phyloP scores from a whole-genome alignment of 2,888 invertebrate genomes.

The Terebella lapidaria region DNA sequence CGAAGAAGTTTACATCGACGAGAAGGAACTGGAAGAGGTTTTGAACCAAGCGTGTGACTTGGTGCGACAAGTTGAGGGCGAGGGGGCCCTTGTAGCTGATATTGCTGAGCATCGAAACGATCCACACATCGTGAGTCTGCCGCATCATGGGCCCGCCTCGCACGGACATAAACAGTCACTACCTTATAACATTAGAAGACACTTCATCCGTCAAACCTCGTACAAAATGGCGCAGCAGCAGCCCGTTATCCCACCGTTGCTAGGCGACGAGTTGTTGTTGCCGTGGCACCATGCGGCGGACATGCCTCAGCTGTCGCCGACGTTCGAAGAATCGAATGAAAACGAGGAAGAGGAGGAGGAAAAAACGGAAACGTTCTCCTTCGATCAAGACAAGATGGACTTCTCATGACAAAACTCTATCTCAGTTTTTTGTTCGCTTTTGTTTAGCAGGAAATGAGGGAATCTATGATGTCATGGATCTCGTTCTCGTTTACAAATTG shows the following conservation, averaged over 20 bases:
- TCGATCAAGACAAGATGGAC: background rate
- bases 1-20: background rate
- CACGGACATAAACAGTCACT: background rate
- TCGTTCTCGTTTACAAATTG: no score
- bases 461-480: no score
- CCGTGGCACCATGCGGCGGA: slow-evolving; percentile 11
- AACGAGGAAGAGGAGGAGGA: slow-evolving; percentile 17
- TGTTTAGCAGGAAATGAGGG: no score
- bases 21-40: background rate
- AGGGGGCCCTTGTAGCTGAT: background rate
- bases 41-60: background rate
- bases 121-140: slow-evolving; percentile 1
- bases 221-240: slow-evolving; percentile 84
- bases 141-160: background rate
- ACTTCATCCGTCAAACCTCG: slow-evolving; percentile 78
- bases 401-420: background rate
- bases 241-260: slow-evolving; percentile 71
- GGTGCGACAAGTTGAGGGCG: background rate
- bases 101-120: background rate
- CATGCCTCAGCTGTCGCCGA: slow-evolving; percentile 22
- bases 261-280: slow-evolving; percentile 20
- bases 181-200: slow-evolving; percentile 54
- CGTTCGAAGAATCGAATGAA: slow-evolving; percentile 20
- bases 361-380: background rate
- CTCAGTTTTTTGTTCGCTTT: no score